Conservation (phyloP, 2,888 invertebrate species). For the Lasioglossum calceatum region DNA sequence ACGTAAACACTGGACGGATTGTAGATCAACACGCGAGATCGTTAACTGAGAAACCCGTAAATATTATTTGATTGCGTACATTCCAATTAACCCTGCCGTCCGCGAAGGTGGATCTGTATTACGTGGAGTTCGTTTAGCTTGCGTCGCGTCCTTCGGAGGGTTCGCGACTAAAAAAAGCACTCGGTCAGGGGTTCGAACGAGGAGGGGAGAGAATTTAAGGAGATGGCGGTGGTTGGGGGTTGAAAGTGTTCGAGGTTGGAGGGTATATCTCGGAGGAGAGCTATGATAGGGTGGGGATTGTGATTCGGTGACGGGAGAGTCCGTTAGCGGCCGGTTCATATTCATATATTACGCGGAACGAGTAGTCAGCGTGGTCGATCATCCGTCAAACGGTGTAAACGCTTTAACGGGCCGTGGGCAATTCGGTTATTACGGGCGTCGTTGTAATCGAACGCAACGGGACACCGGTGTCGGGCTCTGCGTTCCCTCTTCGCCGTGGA, state of each 20-base stretch:
- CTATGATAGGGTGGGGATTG: background rate
- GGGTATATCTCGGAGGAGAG: background rate
- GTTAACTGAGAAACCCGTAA: background rate
- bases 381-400: constrained; percentile 76
- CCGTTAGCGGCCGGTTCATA: constrained; percentile 69
- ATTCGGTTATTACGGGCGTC: constrained; percentile 79
- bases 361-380: constrained; percentile 73
- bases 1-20: too few relatives aligned
- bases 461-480: constrained; percentile 53
- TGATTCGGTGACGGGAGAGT: constrained; percentile 40
- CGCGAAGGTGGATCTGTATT: background rate
- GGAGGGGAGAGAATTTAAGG: background rate
- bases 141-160: background rate
- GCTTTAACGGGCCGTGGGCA: constrained; percentile 77
- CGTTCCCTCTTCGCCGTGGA: constrained; percentile 42
- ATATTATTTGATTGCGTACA: background rate
- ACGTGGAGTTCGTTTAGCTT: background rate
- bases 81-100: background rate
- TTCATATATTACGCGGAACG: constrained; percentile 70
- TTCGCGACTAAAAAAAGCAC: background rate
- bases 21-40: too few relatives aligned
- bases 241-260: background rate
- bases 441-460: constrained; percentile 76
- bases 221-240: background rate
- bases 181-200: background rate